Base-by-base conservation (phyloP, 2,888 invertebrate genomes). In the Stenchaetothrips biformis region DNA sequence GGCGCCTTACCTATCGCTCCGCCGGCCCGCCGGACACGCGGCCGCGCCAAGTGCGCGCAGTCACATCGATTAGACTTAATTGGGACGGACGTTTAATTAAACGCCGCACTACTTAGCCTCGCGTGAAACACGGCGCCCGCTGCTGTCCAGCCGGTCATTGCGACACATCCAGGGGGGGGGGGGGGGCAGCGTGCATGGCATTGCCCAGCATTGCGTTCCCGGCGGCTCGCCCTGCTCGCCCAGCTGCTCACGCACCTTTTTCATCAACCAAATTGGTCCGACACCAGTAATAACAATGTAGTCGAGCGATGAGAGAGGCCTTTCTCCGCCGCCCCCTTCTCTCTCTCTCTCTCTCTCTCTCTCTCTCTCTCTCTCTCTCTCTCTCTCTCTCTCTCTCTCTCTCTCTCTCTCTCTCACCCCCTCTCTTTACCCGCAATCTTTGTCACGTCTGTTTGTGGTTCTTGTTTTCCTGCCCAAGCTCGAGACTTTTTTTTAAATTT, bases 191-290 rank as follows among this genome's bases (percentile, higher is more conserved):
- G 53, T 9, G 16, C 37, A 2, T 37, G 37, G 37, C 37, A 37
- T 37, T 37, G 37, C 37, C 37, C 37, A 37, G 37, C 37, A 37
- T 37, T 37, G 37, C 37, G 37, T 37, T 37, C 37, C 37, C 53
- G 53, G 53, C 53, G 53, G 53, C 13, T 53, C 53, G 53, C 13
- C 53, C 4, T 37, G 37, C 37, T 37, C 37, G 59, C 59, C 18
- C 59, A 74, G 67, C 9, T 25, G 67, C 67, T 74, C 67, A 74
- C 67, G 25, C 67, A 74, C 67, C 67, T 74, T 74, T 74, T 74
- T 74, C 67, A 74, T 74, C 67, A 74, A 25, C 67, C 25, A 25
- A 74, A 74, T 74, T 74, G 67, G 67, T 74, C 67, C 67, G 67
- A 74, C 67, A 74, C 8, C 67, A n/a, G 67, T 74, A 74, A 74